Conservation (phyloP, 2,113 vertebrate genomes). For the Xenopus borealis region DNA sequence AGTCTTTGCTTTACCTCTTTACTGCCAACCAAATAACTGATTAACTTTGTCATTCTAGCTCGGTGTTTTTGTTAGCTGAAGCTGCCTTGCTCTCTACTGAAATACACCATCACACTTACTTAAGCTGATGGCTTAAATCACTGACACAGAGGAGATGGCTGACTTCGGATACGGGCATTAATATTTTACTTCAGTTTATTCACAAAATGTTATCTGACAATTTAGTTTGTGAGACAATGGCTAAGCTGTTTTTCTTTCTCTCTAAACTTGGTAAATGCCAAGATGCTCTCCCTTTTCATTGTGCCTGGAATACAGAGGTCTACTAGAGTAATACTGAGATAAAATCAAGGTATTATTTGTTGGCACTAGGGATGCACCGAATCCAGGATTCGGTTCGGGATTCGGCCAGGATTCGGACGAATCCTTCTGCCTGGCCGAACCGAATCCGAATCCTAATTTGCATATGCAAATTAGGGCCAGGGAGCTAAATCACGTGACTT, state of each 20-base stretch:
- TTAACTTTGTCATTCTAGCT: conserved; percentile 74
- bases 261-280: background rate
- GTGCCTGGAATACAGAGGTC: too few relatives aligned
- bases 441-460: too few relatives aligned
- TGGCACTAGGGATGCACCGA: too few relatives aligned
- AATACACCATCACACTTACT: conserved; percentile 67
- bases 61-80: conserved; percentile 61
- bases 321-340: too few relatives aligned
- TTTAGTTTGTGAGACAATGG: conserved; percentile 44
- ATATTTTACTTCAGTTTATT: conserved; percentile 57
- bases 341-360: too few relatives aligned
- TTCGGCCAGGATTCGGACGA: too few relatives aligned
- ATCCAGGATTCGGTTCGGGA: too few relatives aligned
- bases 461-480: too few relatives aligned
- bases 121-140: conserved; percentile 70
- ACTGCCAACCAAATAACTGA: conserved; percentile 70
- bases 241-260: background rate
- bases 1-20: conserved; percentile 70
- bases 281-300: background rate
- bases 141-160: conserved; percentile 54
- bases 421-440: too few relatives aligned
- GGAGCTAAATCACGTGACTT: too few relatives aligned
- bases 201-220: conserved; percentile 61
- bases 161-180: conserved; percentile 60
- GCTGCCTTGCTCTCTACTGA: conserved; percentile 46